Evolutionary conservation across 2,113 vertebrate species (phyloP).

Genomic region (Spermophilus dauricus): DNA sequence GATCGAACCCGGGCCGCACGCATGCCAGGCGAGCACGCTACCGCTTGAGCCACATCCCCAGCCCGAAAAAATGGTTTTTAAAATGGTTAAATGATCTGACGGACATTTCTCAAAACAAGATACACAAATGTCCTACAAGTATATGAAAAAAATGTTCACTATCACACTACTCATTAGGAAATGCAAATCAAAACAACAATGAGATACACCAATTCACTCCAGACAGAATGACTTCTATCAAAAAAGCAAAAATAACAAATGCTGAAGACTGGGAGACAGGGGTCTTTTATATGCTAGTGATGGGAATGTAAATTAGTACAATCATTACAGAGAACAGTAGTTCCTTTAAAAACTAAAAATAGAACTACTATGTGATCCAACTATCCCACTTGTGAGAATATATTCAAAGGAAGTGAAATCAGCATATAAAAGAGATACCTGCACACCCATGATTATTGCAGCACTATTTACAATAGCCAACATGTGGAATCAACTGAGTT

Average conservation of each 20-base stretch:
- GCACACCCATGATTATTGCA: no score
- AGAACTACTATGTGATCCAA: neutral
- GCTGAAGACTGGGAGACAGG: no score
- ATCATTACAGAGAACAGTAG: no score
- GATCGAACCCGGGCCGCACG: no score
- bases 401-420: no score
- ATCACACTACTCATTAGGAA: neutral
- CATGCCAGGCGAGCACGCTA: no score
- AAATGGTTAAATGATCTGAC: neutral
- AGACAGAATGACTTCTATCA: neutral
- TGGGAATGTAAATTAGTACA: neutral
- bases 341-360: neutral
- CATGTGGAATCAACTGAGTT: no score
- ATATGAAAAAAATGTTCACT: neutral
- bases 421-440: no score
- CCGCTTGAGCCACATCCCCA: no score
- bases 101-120: neutral
- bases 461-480: no score
- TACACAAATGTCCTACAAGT: neutral
- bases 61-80: neutral
- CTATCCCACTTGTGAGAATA: no score
- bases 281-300: neutral
- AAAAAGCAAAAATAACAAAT: neutral
- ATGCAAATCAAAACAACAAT: neutral
- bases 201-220: neutral